Evolutionary conservation across 2,888 invertebrate genomes (phyloP), one percentile per base, ranked within the genome.

Genomic region (Bellardia bayeri): DNA sequence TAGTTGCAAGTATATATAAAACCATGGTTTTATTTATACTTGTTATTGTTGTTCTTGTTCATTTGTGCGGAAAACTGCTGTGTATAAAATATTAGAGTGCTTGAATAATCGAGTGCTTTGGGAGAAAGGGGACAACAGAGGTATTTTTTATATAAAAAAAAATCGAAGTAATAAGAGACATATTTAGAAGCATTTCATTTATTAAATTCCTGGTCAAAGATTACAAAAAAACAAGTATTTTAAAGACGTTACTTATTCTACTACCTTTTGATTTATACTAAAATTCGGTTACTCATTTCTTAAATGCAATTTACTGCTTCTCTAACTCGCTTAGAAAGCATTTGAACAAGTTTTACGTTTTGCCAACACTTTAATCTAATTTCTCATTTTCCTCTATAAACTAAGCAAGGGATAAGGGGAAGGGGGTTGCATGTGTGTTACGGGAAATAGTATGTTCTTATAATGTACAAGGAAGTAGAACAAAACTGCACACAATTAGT

Each of bases 11-110:
- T 23, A 23, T 23, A 23, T 23, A 23, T 23, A 23, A 23, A 23
- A 23, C 23, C 23, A 4, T 33, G 68, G n/a, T 61, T 61, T 68
- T 75, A 51, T 75, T 49, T 49, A 23, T 66, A 54, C 30, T 54
- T 42, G 37, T 9, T 40, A 16, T 66, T n/a, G 5, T 75, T 61
- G 37, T 51, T 51, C 23, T 37, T 64, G 63, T 14, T 63, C 23
- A 76, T 37, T 76, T 63, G 37, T 16, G 63, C 51, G 51, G 49
- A 76, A 64, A 76, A 76, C 63, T 51, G 49, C 49, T 40, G 63
- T 37, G 37, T 37, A 51, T 64, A 23, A 45, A 45, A 33, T 37
- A 13, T 30, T 33, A 51, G 6, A 69, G 68, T 69, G 33, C 37
- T 51, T 16, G n/a, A 71, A 37, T 54, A 54, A 33, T 69, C 68